These are phyloP conservation scores for Eristalis arbustorum DNA, from an alignment of 2,888 invertebrate species.

Conservation along the genomic window DNA sequence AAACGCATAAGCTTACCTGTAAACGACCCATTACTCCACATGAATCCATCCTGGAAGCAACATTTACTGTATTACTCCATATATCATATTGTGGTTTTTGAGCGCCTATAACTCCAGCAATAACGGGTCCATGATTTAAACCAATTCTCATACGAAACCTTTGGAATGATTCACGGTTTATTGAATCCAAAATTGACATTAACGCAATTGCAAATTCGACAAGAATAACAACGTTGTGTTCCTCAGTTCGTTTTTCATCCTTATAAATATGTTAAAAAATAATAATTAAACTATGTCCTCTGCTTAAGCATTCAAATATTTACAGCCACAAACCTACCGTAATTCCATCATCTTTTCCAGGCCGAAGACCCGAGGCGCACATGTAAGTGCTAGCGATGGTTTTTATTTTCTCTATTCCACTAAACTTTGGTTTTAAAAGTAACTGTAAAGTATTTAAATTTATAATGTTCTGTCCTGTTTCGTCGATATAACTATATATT, in stretches of 20 bases:
- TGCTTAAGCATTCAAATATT: not conserved
- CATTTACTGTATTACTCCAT: slow-evolving; percentile 99
- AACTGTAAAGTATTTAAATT: slow-evolving; percentile 80
- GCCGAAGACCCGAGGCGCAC: slow-evolving; percentile 96
- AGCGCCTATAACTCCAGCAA: slow-evolving; percentile 97
- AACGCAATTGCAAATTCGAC: slow-evolving; percentile 97
- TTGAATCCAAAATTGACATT: slow-evolving; percentile 95
- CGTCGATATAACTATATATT: too few relatives aligned
- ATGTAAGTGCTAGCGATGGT: slow-evolving; percentile 99
- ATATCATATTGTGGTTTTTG: slow-evolving; percentile 99
- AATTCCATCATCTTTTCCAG: slow-evolving; percentile 90
- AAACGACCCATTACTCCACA: slow-evolving; percentile 93
- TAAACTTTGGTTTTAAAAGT: slow-evolving; percentile 95
- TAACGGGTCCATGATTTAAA: slow-evolving; percentile 84
- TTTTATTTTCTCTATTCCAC: slow-evolving; percentile 98
- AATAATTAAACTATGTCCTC: slow-evolving; percentile 1
- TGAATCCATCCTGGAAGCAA: slow-evolving; percentile 98
- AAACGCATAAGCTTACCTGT: slow-evolving; percentile 82
- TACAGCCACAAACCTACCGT: slow-evolving; percentile 81
- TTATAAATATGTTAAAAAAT: slow-evolving; percentile 76
- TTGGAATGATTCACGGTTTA: slow-evolving; percentile 98
- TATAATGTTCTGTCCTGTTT: not conserved
- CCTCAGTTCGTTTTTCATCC: slow-evolving; percentile 89
- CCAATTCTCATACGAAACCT: slow-evolving; percentile 95
- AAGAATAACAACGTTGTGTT: slow-evolving; percentile 92